These are phyloP conservation scores for Napeogenes sylphis DNA, from an alignment of 2,888 invertebrate genomes.

Conservation along the genomic window DNA sequence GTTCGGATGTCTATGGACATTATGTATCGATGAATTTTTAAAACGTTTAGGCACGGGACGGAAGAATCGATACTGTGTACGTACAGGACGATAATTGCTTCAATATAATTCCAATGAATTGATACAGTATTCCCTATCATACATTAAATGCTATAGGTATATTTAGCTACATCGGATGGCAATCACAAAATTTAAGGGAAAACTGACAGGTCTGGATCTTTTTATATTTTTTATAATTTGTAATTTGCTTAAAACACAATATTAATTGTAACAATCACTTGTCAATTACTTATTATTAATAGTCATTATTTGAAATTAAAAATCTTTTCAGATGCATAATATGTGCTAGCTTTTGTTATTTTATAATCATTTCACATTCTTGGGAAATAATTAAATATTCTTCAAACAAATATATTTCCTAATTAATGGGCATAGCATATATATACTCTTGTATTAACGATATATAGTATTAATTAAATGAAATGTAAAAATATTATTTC, in stretches of 20 bases:
- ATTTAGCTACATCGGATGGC: slow-evolving; percentile 9
- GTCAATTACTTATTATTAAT: slow-evolving; percentile 1
- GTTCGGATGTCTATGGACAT: slow-evolving; percentile 61
- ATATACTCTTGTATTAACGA: neutral
- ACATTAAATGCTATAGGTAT: slow-evolving; percentile 33
- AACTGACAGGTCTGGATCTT: no score
- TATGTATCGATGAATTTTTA: slow-evolving; percentile 67
- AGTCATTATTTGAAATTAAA: neutral
- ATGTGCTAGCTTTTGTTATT: neutral
- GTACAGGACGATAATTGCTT: slow-evolving; percentile 47
- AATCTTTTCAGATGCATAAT: no score
- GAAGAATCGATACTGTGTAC: slow-evolving; percentile 66
- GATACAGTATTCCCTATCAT: slow-evolving; percentile 14
- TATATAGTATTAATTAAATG: neutral
- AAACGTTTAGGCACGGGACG: slow-evolving; percentile 69
- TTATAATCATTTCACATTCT: slow-evolving; percentile 1
- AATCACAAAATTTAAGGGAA: no score
- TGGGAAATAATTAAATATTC: neutral
- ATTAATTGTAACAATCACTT: neutral
- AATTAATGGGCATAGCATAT: neutral
- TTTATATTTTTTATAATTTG: no score
- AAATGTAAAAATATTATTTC: neutral
- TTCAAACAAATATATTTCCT: slow-evolving; percentile 32
- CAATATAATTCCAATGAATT: slow-evolving; percentile 28
- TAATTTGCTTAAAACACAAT: neutral